Conservation (phyloP, 2,113 vertebrate species). For the Pyrgilauda ruficollis region DNA sequence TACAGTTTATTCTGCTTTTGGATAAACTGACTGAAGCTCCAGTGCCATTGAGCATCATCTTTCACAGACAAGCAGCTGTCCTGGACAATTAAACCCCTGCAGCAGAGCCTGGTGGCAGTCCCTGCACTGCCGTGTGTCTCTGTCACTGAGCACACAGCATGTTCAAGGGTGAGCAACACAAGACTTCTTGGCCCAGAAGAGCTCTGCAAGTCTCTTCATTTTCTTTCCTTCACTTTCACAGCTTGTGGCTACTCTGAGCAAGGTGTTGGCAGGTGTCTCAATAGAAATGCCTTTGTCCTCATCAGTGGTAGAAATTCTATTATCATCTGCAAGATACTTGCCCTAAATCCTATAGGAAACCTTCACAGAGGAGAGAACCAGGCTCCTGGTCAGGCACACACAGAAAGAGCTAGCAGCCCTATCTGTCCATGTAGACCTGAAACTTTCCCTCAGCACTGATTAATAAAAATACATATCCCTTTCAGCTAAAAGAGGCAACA, state of each 20-base stretch:
- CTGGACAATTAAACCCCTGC: constrained; percentile 10
- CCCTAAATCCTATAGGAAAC: not conserved
- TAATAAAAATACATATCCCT: not conserved
- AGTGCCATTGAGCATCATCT: not conserved
- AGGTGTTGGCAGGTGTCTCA: not conserved
- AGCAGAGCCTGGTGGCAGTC: not conserved
- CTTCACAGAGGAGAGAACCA: not conserved
- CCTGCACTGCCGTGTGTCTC: not conserved
- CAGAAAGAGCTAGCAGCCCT: not conserved
- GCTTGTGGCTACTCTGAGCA: not conserved
- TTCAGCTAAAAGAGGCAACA: not conserved
- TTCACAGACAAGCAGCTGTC: not conserved
- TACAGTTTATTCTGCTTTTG: not conserved
- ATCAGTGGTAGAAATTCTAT: not conserved
- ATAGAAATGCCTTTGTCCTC: not conserved
- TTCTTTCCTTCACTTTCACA: not conserved
- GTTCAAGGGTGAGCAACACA: not conserved
- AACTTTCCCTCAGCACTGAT: not conserved
- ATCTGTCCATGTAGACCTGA: not conserved
- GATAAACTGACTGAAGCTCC: not conserved
- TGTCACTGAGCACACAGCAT: not conserved
- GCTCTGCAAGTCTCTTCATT: not conserved
- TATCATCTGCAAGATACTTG: not conserved
- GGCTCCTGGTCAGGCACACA: not conserved
- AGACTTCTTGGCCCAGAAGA: not conserved